Conservation (phyloP, 2,888 invertebrate species). For the Xanthorhoe designata region DNA sequence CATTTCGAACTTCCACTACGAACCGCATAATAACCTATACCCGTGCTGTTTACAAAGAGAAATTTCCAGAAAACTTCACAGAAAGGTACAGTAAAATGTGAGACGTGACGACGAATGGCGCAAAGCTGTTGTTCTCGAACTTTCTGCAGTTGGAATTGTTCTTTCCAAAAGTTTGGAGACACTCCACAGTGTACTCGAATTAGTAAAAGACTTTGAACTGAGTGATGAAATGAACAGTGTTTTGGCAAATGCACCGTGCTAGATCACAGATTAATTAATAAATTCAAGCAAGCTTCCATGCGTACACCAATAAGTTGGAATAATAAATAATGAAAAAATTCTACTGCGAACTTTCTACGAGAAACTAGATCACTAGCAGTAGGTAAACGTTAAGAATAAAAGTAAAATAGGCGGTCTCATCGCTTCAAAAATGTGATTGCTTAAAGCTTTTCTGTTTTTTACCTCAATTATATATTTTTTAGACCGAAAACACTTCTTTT, state of each 20-base stretch:
- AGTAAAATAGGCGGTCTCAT: too few species aligned
- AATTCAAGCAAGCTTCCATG: too few species aligned
- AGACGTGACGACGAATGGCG: conserved; percentile 51
- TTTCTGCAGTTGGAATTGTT: conserved; percentile 56
- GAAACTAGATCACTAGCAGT: too few species aligned
- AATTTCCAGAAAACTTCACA: conserved; percentile 53
- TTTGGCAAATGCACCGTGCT: neutral
- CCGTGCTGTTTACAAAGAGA: conserved; percentile 49
- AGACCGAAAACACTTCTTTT: too few species aligned
- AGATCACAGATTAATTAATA: neutral
- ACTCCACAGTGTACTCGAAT: conserved; percentile 13
- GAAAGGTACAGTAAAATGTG: conserved; percentile 57
- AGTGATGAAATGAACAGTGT: conserved; percentile 3
- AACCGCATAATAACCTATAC: conserved; percentile 26
- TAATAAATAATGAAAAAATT: too few species aligned
- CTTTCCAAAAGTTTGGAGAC: conserved; percentile 43
- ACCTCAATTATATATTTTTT: too few species aligned
- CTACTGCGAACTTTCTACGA: too few species aligned
- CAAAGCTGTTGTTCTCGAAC: conserved; percentile 45
- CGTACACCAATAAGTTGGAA: too few species aligned
- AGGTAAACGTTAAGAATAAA: too few species aligned
- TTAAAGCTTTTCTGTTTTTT: too few species aligned
- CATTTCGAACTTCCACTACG: conserved; percentile 20
- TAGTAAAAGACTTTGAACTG: conserved; percentile 12
- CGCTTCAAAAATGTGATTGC: too few species aligned